These are phyloP conservation scores for Coelinius sp. DNA, from an alignment of 2,888 invertebrate genomes.

Conservation along the genomic window DNA sequence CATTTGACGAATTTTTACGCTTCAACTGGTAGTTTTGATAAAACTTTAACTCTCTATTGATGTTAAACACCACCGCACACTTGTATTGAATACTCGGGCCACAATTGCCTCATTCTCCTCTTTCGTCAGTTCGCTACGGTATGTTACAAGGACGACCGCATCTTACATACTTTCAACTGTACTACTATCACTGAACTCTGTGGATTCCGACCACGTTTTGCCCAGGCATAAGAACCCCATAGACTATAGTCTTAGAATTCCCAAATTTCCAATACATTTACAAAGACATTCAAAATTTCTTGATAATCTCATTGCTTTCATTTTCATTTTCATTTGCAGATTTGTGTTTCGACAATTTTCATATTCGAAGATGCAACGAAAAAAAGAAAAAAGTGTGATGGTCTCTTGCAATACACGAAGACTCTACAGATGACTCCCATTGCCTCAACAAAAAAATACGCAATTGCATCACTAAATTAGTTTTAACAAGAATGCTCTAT, in stretches of 20 bases:
- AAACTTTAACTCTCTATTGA: background rate
- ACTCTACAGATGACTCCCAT: background rate
- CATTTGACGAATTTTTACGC: background rate
- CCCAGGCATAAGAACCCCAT: background rate
- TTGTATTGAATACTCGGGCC: background rate
- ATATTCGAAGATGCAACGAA: background rate
- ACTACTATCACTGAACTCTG: background rate
- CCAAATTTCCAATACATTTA: no score
- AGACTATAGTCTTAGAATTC: background rate
- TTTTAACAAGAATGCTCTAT: slow-evolving; percentile 54
- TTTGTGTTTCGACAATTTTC: background rate
- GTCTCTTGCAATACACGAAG: background rate
- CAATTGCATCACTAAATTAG: background rate
- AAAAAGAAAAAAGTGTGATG: background rate
- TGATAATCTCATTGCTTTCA: background rate
- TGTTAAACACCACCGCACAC: background rate
- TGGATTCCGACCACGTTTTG: background rate
- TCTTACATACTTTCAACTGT: slow-evolving; percentile 44
- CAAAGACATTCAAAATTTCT: background rate
- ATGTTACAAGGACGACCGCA: slow-evolving; percentile 49
- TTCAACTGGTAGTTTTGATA: background rate
- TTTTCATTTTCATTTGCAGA: background rate
- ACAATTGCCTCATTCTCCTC: slow-evolving; percentile 30
- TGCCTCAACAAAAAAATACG: background rate
- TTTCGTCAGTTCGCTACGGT: slow-evolving; percentile 40